Evolutionary conservation across 2,797 vertebrate species (phyloP), one percentile per base, ranked within the genome.

Genomic region (Sandelia bainsii): DNA sequence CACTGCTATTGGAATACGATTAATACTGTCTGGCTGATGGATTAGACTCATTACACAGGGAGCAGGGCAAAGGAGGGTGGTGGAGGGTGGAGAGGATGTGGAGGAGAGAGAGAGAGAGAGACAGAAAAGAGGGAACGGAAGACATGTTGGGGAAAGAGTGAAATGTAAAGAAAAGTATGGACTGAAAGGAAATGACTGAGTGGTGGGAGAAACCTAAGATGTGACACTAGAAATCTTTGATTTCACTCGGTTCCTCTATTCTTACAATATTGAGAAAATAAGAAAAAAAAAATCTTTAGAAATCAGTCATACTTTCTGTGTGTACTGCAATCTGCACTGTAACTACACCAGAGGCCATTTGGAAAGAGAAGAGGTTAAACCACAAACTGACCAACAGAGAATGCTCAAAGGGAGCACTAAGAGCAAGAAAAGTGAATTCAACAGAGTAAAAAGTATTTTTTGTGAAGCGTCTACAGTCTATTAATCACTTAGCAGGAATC

Each of bases 11-110:
- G 89, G 89, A 93, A 93, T 92, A 93, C 90, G 79, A 93, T 93
- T 91, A 91, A 93, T 92, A 84, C 88, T 92, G 89, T 93, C 91
- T 87, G 83, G 80, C 88, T 93, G 92, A 92, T 92, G 92, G 91
- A 92, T 93, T 92, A 89, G 86, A 90, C 90, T 93, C 91, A 90
- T 93, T 92, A 92, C 77, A 86, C 71, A 73, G 56, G 82, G 85
- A 90, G 82, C 78, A 75, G 75, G 80, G 82, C 75, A 67, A 58
- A 77, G 67, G 70, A 65, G 83, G 65, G 69, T 20, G 42, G 66
- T 67, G 67, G 64, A 86, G 83, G 60, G 63, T 62, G 74, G 56
- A 54, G 74, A 75, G 39, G 71, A 64, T 66, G 75, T 62, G 54
- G 50, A 54, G 54, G 40, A 27, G 61, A 45, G 32, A 57, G 50